These are phyloP conservation scores for Clinocottus analis DNA, from an alignment of 2,113 vertebrate genomes.

Conservation along the genomic window DNA sequence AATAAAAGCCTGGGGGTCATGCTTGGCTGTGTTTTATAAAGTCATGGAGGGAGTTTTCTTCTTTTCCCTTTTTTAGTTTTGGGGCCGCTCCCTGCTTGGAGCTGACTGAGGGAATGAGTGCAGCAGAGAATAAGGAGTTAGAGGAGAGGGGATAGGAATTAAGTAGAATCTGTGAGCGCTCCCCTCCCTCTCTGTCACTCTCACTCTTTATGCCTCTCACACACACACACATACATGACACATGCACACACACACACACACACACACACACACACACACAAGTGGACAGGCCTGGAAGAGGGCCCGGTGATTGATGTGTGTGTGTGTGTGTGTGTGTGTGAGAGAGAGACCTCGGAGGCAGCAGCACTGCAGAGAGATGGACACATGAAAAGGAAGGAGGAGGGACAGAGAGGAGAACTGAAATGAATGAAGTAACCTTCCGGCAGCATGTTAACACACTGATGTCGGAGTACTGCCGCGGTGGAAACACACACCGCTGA, in stretches of 20 bases:
- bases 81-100: neutral
- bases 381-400: constrained; percentile 64
- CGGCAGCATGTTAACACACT: constrained; percentile 35
- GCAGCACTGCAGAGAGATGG: constrained; percentile 59
- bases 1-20: constrained; percentile 12
- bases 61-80: neutral
- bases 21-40: constrained; percentile 20
- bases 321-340: constrained; percentile 59
- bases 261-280: constrained; percentile 23
- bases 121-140: neutral
- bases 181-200: constrained; percentile 38
- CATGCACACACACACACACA: constrained; percentile 25
- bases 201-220: constrained; percentile 43
- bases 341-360: constrained; percentile 65
- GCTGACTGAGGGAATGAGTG: constrained; percentile 1
- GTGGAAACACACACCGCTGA: constrained; percentile 22
- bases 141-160: neutral
- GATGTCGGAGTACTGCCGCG: constrained; percentile 28
- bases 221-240: constrained; percentile 7
- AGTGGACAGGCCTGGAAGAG: constrained; percentile 47
- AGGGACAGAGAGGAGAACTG: constrained; percentile 29
- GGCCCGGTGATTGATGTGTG: constrained; percentile 66
- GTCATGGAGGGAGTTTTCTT: neutral
- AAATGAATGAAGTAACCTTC: constrained; percentile 56
- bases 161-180: constrained; percentile 18